Percentiles rank a stretch among this genome's conserved stretches.
Evolutionary conservation across 2,113 vertebrate genomes (phyloP).

Genomic region (Anhinga anhinga): DNA sequence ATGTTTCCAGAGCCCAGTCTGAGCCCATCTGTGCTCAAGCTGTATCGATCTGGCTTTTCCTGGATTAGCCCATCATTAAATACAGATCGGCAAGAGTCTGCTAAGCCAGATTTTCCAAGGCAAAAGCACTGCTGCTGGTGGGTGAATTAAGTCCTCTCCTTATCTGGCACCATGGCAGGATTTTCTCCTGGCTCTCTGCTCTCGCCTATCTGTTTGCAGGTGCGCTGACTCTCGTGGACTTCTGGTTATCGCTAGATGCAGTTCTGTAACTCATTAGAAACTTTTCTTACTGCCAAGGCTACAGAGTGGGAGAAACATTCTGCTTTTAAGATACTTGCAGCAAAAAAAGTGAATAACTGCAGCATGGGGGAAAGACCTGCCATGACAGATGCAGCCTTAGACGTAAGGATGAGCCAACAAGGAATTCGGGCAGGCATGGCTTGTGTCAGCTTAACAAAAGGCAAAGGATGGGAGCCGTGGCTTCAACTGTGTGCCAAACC

Average conservation of each 20-base stretch:
- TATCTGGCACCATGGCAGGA: not conserved
- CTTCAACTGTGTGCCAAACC: fast-evolving
- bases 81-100: fast-evolving
- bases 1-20: not conserved
- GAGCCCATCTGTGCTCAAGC: not conserved
- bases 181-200: not conserved
- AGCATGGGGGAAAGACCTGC: not conserved
- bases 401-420: not conserved
- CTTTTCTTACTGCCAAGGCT: not conserved
- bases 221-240: not conserved
- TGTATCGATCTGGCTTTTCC: not conserved
- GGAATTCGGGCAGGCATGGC: fast-evolving
- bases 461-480: not conserved
- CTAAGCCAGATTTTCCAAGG: not conserved
- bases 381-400: not conserved
- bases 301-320: not conserved
- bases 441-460: fast-evolving
- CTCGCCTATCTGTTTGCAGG: not conserved
- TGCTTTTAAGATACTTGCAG: not conserved
- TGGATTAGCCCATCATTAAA: not conserved
- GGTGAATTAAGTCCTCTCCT: not conserved
- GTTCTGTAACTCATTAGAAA: not conserved
- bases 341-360: not conserved
- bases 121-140: not conserved
- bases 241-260: not conserved